Evolutionary conservation across 2,888 invertebrate genomes (phyloP).

Genomic region (Torymus auratus): DNA sequence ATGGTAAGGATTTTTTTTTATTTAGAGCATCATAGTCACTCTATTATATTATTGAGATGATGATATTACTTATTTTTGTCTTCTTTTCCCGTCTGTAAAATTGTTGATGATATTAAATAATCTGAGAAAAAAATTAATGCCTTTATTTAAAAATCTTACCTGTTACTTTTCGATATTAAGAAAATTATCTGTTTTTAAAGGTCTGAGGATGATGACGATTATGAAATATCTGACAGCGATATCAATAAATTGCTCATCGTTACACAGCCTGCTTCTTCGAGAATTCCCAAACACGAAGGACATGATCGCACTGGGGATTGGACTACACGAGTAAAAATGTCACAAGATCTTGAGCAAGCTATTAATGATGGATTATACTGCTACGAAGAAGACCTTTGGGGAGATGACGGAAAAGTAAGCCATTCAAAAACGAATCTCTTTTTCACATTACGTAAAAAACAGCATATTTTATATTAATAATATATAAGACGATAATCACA

Average conservation of each 20-base stretch:
- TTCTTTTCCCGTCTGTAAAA: slow-evolving; percentile 71
- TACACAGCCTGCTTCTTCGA: slow-evolving; percentile 84
- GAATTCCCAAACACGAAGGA: slow-evolving; percentile 89
- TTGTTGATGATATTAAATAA: slow-evolving; percentile 51
- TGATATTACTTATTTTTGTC: slow-evolving; percentile 67
- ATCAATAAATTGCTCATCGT: slow-evolving; percentile 96
- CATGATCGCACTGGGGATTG: slow-evolving; percentile 94
- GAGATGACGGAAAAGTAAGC: slow-evolving; percentile 79
- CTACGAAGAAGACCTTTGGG: slow-evolving; percentile 97
- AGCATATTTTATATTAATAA: not conserved
- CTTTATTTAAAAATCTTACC: too few relatives aligned
- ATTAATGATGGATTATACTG: slow-evolving; percentile 98
- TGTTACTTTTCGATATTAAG: too few relatives aligned
- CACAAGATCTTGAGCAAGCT: slow-evolving; percentile 94
- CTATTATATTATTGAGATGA: slow-evolving; percentile 53
- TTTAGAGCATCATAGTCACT: not conserved
- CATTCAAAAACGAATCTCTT: not conserved
- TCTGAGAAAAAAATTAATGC: slow-evolving; percentile 52
- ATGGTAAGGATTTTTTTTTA: slow-evolving; percentile 78
- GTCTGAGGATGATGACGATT: slow-evolving; percentile 88
- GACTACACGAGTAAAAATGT: slow-evolving; percentile 94
- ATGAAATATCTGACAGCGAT: slow-evolving; percentile 94
- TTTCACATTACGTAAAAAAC: not conserved
- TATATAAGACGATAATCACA: not conserved
- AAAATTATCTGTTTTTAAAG: slow-evolving; percentile 73